Base-by-base conservation (phyloP, 2,113 vertebrate species). In the Noturus placidus region DNA sequence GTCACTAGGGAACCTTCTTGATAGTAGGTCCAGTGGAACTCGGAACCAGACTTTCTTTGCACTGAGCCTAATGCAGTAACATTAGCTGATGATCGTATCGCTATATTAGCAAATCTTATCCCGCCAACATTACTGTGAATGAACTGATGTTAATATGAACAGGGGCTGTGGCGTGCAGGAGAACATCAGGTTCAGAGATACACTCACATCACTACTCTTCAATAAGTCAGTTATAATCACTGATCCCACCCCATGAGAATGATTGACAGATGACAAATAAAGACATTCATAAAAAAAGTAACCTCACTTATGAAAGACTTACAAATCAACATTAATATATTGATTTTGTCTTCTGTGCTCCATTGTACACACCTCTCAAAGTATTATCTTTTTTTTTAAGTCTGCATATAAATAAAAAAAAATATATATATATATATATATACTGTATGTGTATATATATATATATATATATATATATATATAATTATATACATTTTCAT, bases 311-410 rank as follows among this genome's bases (percentile, higher is more conserved):
- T 3, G 4, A 27, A n/a, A 30, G 50, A 54, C 27, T 79, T 35
- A 33, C 30, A 25, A 1, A 59, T 25, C 19, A 61, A 38, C 56
- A 15, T 59, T 22, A 59, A 81, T 22, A 35, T 61, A 8, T 42
- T 30, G 46, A 9, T 30, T 79, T 61, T 61, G 5, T 82, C 33
- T 82, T 27, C 79, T 82, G 7, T 82, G 79, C 79, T 82, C 79
- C 22, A 25, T 84, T 35, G 38, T 10, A 74, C 70, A 74, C 52
- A 94, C 90, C 91, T 93, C 92, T 86, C 88, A 91, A 95, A 95
- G 94, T 95, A 94, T 94, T 95, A 94, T 90, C 88, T 91, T 91
- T 88, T 94, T 93, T 33, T 46, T 8, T 9, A 46, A 46, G 6
- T 46, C 8, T 79, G 5, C 38, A 42, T 42, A 42, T 65, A 88